These are phyloP conservation scores for Spongia lamella DNA, from an alignment of 37 sponge, comb jelly and placozoan genomes.

Conservation along the genomic window DNA sequence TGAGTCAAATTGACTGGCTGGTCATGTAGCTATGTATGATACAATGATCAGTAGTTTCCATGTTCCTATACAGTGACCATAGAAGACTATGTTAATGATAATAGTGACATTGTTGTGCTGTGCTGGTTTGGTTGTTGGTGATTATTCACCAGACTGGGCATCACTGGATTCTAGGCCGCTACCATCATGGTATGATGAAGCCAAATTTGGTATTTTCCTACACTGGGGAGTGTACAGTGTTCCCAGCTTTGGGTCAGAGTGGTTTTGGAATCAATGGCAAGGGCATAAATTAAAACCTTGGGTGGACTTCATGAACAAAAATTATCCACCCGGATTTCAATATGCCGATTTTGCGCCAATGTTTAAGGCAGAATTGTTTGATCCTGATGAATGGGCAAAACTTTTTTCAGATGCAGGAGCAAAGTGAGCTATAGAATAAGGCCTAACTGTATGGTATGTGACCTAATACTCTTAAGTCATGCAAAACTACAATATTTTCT, in stretches of 20 bases:
- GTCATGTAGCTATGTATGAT: no score
- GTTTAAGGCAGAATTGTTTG: conserved; percentile 74
- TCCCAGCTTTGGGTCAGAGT: conserved; percentile 67
- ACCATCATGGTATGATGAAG: conserved; percentile 75
- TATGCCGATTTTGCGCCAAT: conserved; percentile 77
- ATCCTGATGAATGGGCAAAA: conserved; percentile 72
- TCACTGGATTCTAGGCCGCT: conserved; percentile 73
- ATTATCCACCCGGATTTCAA: conserved; percentile 57
- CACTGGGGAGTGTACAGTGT: conserved; percentile 78
- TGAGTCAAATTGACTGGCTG: no score
- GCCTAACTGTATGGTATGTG: background rate
- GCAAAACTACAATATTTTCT: background rate
- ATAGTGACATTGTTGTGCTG: no score
- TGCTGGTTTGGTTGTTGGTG: background rate
- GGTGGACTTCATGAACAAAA: conserved; percentile 68
- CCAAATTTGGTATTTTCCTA: conserved; percentile 73
- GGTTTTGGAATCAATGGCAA: conserved; percentile 78
- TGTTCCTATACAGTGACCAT: no score
- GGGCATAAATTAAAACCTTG: conserved; percentile 25
- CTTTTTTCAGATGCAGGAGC: conserved; percentile 56
- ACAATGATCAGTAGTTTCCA: no score
- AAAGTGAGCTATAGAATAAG: conserved; percentile 17
- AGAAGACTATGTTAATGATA: no score
- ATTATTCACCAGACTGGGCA: conserved; percentile 67
- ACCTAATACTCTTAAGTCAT: background rate